Evolutionary conservation across 2,113 vertebrate genomes (phyloP).

Genomic region (Sphaerodactylus townsendi): DNA sequence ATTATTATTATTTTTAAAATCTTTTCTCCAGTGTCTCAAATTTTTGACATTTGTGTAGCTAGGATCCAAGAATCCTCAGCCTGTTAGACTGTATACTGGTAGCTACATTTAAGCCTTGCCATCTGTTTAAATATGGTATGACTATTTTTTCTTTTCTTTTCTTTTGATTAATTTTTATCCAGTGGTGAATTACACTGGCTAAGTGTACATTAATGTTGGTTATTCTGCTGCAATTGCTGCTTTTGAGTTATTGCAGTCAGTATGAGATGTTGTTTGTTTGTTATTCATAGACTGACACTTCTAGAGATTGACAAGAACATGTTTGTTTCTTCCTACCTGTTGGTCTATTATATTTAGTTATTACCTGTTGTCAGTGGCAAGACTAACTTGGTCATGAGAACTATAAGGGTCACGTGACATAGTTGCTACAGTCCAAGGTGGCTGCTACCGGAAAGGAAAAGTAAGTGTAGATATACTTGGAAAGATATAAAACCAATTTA

Average conservation of each 20-base stretch:
- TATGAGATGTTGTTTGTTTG: background rate
- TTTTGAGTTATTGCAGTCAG: background rate
- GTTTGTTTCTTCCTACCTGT: background rate
- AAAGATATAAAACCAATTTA: background rate
- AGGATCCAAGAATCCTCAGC: background rate
- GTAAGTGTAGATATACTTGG: background rate
- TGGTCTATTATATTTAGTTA: background rate
- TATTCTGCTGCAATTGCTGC: background rate
- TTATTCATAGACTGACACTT: background rate
- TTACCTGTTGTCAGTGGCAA: background rate
- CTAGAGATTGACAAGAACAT: background rate
- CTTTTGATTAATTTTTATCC: background rate
- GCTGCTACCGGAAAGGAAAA: background rate
- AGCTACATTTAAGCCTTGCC: background rate
- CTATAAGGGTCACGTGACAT: background rate
- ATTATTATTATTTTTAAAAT: too few relatives aligned
- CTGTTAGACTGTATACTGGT: background rate
- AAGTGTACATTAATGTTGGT: too few relatives aligned
- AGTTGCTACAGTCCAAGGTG: background rate
- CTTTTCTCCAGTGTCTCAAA: background rate
- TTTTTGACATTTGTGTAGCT: background rate
- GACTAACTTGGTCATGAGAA: background rate
- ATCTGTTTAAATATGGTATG: background rate
- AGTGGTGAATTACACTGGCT: too few relatives aligned
- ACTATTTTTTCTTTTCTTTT: background rate